Base-by-base conservation (phyloP, 2,888 invertebrate genomes). In the Formica aserva region DNA sequence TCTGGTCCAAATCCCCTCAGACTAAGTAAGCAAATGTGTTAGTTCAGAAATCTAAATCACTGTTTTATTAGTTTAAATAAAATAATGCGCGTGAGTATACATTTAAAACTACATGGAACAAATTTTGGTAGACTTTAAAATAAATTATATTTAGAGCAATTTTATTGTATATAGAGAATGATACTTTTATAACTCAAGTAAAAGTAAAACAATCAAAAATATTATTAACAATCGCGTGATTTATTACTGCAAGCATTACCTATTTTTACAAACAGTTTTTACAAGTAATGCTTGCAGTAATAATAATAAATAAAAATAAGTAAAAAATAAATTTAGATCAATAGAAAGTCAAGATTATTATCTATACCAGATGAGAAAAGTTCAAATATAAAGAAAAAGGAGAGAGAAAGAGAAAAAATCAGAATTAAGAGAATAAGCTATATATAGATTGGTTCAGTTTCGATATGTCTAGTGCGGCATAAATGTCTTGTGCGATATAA, bases 381-480 rank as follows among this genome's bases (percentile, higher is more conserved):
- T 26, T 72, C 1, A 38, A 41, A 60, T 41, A 3, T 41, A 1
- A 26, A 4, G 1, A 18, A 3, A 29, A 62, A n/a, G 15, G n/a
- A 29, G 35, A 63, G n/a, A 41, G 32, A 11, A 8, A 57, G 0
- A 32, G 15, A 29, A 48, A 63, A n/a, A 41, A 32, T 3, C 13
- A 57, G 41, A 77, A 67, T 55, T 41, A 65, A 26, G 2, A 55
- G 26, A 38, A 76, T 55, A 32, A 57, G 13, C 15, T 62, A 35
- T 74, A 35, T 74, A 48, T 45, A 65, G 22, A 63, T 22, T 38
- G 9, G 15, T 4, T n/a, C 32, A 41, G 2, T 41, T 41, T 55
- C 5, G 22, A 52, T 45, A n/a, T 41, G 32, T 29, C 9, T 41
- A n/a, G 15, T 32, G 11, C 15, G 6, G 6, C 32, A 57, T 26